Evolutionary conservation across 2,888 invertebrate species (phyloP).

Genomic region (Acrocyrtus sp.): DNA sequence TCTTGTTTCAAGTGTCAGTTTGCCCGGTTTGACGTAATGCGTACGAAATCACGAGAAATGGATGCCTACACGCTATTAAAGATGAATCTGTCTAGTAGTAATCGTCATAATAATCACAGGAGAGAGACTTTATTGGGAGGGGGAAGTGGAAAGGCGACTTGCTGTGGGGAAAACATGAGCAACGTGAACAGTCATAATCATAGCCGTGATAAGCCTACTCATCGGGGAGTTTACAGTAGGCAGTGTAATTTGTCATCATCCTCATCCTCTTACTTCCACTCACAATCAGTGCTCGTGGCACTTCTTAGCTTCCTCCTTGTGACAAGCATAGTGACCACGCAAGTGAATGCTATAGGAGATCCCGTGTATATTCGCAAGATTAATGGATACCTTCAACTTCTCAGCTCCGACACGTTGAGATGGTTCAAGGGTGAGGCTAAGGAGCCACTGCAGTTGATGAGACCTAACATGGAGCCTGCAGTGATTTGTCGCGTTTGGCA

Average conservation of each 20-base stretch:
- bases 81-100: slow-evolving; percentile 7
- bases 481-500: slow-evolving; percentile 62
- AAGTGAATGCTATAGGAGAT: slow-evolving; percentile 29
- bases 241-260: slow-evolving; percentile 17
- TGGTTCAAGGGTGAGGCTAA: slow-evolving; percentile 32
- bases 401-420: slow-evolving; percentile 32
- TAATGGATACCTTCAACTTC: slow-evolving; percentile 33
- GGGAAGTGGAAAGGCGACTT: slow-evolving; percentile 5
- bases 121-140: no score
- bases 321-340: slow-evolving; percentile 3
- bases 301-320: slow-evolving; percentile 16
- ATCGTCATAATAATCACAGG: background rate
- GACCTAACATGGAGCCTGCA: slow-evolving; percentile 70
- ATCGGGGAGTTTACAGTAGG: slow-evolving; percentile 6
- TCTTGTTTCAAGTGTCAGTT: no score
- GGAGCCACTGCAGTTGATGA: slow-evolving; percentile 30
- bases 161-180: slow-evolving; percentile 1
- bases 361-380: slow-evolving; percentile 36
- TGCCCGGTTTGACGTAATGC: no score
- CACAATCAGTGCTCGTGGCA: background rate
- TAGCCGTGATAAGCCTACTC: slow-evolving; percentile 3
- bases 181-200: background rate
- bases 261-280: background rate
- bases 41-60: no score
- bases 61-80: slow-evolving; percentile 17